Evolutionary conservation across 2,888 invertebrate species (phyloP).

Genomic region (Apocheima hispidaria): DNA sequence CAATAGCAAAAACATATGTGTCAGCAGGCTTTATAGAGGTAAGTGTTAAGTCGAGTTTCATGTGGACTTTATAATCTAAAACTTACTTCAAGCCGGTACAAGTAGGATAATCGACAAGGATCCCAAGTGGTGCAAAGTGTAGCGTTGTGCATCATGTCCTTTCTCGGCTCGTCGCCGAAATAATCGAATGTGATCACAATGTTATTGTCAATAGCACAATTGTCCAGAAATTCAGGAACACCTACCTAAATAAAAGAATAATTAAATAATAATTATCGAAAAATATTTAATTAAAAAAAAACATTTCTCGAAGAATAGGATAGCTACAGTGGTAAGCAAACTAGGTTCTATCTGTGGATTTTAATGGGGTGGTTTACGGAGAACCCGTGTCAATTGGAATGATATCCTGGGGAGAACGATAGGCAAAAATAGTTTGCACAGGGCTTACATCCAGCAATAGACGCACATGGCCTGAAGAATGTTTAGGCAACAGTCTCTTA

Average conservation of each 20-base stretch:
- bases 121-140: conserved; percentile 79
- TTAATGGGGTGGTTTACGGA: too few species aligned
- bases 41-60: background rate
- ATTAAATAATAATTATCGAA: background rate
- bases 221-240: conserved; percentile 65
- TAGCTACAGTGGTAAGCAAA: too few species aligned
- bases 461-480: too few species aligned
- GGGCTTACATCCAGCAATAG: too few species aligned
- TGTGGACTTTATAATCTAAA: background rate
- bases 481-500: too few species aligned
- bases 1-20: background rate
- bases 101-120: conserved; percentile 75
- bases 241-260: conserved; percentile 58
- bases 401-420: too few species aligned
- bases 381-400: too few species aligned
- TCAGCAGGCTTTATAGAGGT: background rate
- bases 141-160: conserved; percentile 79
- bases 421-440: too few species aligned
- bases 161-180: conserved; percentile 80
- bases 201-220: conserved; percentile 79
- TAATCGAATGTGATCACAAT: conserved; percentile 80
- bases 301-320: too few species aligned
- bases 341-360: too few species aligned
- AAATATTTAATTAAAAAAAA: too few species aligned
- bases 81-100: conserved; percentile 78